Conservation (phyloP, 1,140 invertebrate species). For the Probaryconus sp. region DNA sequence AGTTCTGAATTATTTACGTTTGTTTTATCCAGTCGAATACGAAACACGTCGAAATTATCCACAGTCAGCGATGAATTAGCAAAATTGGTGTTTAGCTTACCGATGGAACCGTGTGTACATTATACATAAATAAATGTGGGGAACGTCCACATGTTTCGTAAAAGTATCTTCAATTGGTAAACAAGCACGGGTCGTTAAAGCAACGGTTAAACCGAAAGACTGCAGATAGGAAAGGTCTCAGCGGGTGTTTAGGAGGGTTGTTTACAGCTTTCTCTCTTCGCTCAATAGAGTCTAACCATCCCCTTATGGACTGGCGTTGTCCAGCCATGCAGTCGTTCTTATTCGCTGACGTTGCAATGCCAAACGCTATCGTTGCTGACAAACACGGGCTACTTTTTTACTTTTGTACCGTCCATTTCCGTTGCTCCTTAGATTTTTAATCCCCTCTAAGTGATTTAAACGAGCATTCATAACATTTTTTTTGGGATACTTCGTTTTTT, state of each 20-base stretch:
- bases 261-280: constrained; percentile 69
- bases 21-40: too few relatives aligned
- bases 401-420: constrained; percentile 42
- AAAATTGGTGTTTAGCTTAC: constrained; percentile 11
- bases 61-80: background rate
- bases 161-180: constrained; percentile 71
- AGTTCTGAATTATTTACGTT: too few relatives aligned
- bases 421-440: constrained; percentile 14
- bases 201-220: constrained; percentile 71
- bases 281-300: constrained; percentile 69
- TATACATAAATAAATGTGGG: constrained; percentile 37
- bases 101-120: constrained; percentile 17
- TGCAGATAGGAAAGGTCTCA: constrained; percentile 63
- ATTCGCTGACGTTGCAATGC: constrained; percentile 71
- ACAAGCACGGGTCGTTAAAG: constrained; percentile 73
- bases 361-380: constrained; percentile 60
- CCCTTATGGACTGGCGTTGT: constrained; percentile 60
- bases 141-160: constrained; percentile 46
- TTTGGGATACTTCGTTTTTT: too few relatives aligned
- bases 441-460: constrained; percentile 28
- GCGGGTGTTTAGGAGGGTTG: constrained; percentile 73
- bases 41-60: background rate
- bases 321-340: constrained; percentile 65
- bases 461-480: too few relatives aligned
- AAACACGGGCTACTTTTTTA: constrained; percentile 53